Evolutionary conservation across 2,113 vertebrate species (phyloP), one percentile per base, ranked within the genome.

Genomic region (Silurus glanis): DNA sequence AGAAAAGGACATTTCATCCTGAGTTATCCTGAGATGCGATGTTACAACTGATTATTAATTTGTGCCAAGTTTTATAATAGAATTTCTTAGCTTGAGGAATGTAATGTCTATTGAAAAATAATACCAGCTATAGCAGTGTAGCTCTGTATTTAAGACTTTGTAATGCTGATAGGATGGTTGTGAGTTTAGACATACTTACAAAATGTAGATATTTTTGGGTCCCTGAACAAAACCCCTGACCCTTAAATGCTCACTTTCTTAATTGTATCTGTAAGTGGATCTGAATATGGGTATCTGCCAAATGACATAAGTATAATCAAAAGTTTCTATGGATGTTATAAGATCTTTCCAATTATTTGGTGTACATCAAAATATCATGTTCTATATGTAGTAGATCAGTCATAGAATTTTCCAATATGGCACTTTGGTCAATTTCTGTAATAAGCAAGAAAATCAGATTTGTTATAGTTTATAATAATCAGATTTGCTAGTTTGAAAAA

Each of bases 41-140:
- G 25, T n/a, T 28, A 84, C 25, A 76, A 21, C 83, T 85, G 64
- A 59, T 37, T 12, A 85, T 85, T 67, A 78, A 16, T 78, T 23
- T 55, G 74, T 78, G 51, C 12, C 51, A 55, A 25, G 51, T 25
- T 78, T 55, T 6, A 78, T 56, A 75, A 51, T 28, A 55, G 51
- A 75, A 55, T 53, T 75, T 51, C 21, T 75, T 4, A 49, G 45
- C 21, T 75, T 66, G 21, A 21, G 47, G 21, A 53, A 53, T 75
- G 23, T 51, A n/a, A n/a, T 10, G 23, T 53, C 19, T 75, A n/a
- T 84, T 51, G 71, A 79, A 83, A 83, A 88, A 81, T 80, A 84
- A 88, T 86, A 80, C 80, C 76, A 37, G 74, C 21, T 75, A 13
- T 5, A 75, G 69, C 69, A 69, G 66, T 37, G 13, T 72, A 19